Evolutionary conservation across 2,113 vertebrate genomes (phyloP).

Genomic region (Rissa tridactyla): DNA sequence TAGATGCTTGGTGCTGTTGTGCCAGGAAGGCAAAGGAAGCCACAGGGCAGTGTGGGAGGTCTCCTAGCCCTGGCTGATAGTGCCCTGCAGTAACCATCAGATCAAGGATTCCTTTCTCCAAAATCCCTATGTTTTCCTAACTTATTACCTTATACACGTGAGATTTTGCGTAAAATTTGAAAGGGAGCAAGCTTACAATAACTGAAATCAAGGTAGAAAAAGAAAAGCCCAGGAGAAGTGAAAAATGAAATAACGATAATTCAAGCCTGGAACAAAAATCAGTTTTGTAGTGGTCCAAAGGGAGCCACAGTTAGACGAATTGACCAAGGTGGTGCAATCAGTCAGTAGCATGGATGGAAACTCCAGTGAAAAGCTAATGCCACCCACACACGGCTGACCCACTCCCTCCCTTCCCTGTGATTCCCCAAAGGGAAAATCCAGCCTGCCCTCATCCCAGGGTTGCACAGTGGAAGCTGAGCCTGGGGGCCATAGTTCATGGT

Average conservation of each 20-base stretch:
- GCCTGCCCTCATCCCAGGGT: background rate
- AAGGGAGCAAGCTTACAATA: background rate
- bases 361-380: background rate
- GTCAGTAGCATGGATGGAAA: background rate
- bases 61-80: background rate
- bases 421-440: background rate
- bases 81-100: background rate
- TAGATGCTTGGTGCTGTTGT: background rate
- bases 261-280: background rate
- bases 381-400: background rate
- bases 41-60: background rate
- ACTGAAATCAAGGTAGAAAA: background rate
- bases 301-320: background rate
- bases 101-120: background rate
- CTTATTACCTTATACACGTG: background rate
- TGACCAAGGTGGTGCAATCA: background rate
- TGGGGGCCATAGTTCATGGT: background rate
- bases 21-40: background rate
- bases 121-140: background rate
- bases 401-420: background rate
- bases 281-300: background rate
- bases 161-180: background rate
- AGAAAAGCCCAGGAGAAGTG: background rate
- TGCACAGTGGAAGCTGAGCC: background rate
- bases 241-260: background rate